Evolutionary conservation across 2,113 vertebrate genomes (phyloP).

Genomic region (Anoura caudifer): DNA sequence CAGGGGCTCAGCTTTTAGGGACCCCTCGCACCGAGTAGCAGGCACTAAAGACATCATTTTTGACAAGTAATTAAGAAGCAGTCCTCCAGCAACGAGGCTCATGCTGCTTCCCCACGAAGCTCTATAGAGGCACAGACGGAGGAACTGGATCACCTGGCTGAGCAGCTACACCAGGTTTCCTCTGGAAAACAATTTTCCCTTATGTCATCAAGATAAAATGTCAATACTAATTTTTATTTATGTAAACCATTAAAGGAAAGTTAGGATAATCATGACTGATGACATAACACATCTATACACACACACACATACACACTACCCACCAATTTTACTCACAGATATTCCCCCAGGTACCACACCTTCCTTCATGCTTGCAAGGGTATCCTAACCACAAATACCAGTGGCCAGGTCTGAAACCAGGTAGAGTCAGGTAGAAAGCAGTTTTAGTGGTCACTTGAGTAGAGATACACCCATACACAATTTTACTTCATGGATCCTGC

Average conservation of each 20-base stretch:
- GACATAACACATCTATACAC: neutral
- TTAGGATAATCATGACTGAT: neutral
- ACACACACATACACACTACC: neutral
- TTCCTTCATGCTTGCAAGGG: neutral
- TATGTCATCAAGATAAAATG: neutral
- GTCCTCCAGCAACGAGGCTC: neutral
- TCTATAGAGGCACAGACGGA: neutral
- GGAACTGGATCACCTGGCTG: neutral
- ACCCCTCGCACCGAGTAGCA: neutral
- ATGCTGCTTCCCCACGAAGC: neutral
- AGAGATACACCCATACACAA: neutral
- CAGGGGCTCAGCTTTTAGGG: neutral
- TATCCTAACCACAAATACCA: neutral
- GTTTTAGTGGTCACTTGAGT: neutral
- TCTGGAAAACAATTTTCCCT: neutral
- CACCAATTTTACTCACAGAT: neutral
- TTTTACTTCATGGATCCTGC: neutral
- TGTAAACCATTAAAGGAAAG: neutral
- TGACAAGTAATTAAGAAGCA: neutral
- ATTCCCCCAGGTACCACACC: neutral
- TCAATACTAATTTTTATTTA: neutral
- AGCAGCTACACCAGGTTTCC: neutral
- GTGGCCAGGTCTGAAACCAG: neutral
- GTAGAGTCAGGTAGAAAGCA: neutral
- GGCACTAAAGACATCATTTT: neutral